A percentile compares a stretch with the other conserved stretches of the same genome.
Conservation (phyloP, 1,140 invertebrate species). For the Harlomillsia oculata region DNA sequence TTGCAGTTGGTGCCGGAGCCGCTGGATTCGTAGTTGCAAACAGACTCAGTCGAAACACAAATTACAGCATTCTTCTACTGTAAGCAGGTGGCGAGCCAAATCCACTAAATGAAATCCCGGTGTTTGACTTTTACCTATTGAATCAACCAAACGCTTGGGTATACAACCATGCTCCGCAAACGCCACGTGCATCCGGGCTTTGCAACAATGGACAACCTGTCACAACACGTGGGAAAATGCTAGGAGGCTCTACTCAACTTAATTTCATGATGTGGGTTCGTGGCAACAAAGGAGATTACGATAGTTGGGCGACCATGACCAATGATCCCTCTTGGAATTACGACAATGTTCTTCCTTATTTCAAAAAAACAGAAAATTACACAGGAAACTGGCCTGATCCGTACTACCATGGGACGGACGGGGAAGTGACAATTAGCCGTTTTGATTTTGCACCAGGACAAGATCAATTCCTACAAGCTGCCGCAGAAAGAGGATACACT, state of each 20-base stretch:
- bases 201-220: neutral
- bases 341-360: constrained; percentile 8
- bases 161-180: too few relatives aligned
- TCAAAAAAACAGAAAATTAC: constrained; percentile 17
- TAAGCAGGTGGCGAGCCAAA: too few relatives aligned
- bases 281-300: constrained; percentile 42
- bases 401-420: neutral
- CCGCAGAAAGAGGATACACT: constrained; percentile 44
- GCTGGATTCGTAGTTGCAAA: too few relatives aligned
- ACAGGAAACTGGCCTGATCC: neutral
- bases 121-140: too few relatives aligned
- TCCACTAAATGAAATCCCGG: too few relatives aligned
- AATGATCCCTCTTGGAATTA: constrained; percentile 20
- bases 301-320: constrained; percentile 17
- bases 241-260: constrained; percentile 47
- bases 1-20: too few relatives aligned
- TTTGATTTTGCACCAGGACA: constrained; percentile 35
- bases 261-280: constrained; percentile 53
- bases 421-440: neutral
- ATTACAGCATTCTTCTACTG: too few relatives aligned
- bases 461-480: constrained; percentile 37
- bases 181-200: neutral
- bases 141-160: too few relatives aligned
- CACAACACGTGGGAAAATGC: constrained; percentile 39
- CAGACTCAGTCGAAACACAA: too few relatives aligned